Evolutionary conservation across 2,888 invertebrate genomes (phyloP).

Genomic region (Rhimphoctona megacephalus): DNA sequence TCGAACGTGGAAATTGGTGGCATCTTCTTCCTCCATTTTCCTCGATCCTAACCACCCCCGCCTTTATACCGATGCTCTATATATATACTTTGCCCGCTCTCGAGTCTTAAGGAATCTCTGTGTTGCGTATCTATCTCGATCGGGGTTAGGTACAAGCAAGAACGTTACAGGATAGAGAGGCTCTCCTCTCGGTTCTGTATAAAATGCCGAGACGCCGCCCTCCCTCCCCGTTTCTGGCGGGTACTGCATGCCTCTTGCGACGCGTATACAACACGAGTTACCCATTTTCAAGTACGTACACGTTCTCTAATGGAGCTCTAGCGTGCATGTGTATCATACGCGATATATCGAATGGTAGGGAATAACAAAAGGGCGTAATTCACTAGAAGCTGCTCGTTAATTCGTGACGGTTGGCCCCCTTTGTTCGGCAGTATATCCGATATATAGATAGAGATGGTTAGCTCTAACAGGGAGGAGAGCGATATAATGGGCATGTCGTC

Average conservation of each 20-base stretch:
- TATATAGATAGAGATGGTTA: constrained; percentile 8
- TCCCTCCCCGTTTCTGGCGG: too few relatives aligned
- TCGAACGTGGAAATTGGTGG: constrained; percentile 42
- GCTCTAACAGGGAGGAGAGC: constrained; percentile 59
- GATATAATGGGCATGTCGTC: constrained; percentile 82
- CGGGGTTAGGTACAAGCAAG: background rate
- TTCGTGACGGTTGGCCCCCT: background rate
- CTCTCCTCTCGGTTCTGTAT: too few relatives aligned
- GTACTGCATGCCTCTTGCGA: too few relatives aligned
- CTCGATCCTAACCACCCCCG: background rate
- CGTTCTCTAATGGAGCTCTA: background rate
- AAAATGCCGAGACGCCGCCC: too few relatives aligned
- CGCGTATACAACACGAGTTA: too few relatives aligned
- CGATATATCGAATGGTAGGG: background rate
- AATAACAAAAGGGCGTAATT: constrained; percentile 28
- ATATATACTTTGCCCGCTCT: constrained; percentile 33
- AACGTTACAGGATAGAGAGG: background rate
- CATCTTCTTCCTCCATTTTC: constrained; percentile 29
- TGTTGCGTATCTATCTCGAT: background rate
- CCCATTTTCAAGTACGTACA: background rate
- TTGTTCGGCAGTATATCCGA: constrained; percentile 1
- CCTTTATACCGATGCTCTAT: background rate
- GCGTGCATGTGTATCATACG: background rate
- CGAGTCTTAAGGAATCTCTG: constrained; percentile 33
- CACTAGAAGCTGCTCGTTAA: background rate